Conservation (phyloP, 2,888 invertebrate genomes). For the Hemaris fuciformis region DNA sequence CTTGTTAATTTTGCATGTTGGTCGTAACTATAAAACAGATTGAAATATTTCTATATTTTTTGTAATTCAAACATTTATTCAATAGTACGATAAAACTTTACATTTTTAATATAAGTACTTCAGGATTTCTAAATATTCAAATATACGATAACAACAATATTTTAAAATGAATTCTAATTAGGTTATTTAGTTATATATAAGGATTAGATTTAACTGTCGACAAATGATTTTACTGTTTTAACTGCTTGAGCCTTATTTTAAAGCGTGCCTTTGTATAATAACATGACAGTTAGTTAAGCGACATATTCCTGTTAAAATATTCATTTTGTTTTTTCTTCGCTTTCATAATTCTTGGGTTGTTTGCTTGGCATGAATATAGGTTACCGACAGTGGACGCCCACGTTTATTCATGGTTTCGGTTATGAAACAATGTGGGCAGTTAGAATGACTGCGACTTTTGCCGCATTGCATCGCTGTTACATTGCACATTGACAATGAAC, state of each 20-base stretch:
- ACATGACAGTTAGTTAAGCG: neutral
- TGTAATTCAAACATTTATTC: neutral
- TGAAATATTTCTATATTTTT: neutral
- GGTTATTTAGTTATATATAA: neutral
- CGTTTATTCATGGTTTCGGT: neutral
- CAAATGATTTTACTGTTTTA: neutral
- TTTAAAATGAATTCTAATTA: neutral
- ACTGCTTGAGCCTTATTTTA: neutral
- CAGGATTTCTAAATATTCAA: neutral
- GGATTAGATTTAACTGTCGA: neutral
- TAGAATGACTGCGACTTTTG: neutral
- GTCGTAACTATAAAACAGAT: neutral
- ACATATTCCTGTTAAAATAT: neutral
- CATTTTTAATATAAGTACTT: neutral
- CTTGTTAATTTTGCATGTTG: neutral
- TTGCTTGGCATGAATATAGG: neutral
- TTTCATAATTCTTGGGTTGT: neutral
- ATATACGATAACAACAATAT: neutral
- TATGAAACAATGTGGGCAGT: neutral
- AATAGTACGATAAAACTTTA: neutral
- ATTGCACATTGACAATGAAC: too few relatives aligned
- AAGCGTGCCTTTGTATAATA: neutral
- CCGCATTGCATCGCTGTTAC: neutral
- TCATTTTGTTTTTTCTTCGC: neutral
- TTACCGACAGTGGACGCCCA: neutral